Percentiles rank a stretch among this genome's conserved stretches.
phyloP scores from a whole-genome alignment of 2,797 vertebrate genomes.

The Xiphophorus birchmanni region DNA sequence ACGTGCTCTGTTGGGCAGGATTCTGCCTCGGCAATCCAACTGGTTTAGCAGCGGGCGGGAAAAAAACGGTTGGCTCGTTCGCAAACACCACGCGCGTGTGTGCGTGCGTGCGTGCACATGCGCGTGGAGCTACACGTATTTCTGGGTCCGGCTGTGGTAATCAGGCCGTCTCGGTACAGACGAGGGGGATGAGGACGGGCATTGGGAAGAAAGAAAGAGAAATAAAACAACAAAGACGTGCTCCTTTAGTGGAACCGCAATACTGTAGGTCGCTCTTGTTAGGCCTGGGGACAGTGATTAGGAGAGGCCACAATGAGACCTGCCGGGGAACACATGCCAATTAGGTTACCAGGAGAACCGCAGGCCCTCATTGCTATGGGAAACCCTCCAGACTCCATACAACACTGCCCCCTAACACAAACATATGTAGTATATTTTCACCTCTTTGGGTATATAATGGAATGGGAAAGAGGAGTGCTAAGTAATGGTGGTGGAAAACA shows the following conservation, averaged over 20 bases:
- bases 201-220: conserved; percentile 73
- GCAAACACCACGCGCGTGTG: conserved; percentile 34
- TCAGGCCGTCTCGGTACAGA: conserved; percentile 73
- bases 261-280: conserved; percentile 84
- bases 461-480: conserved; percentile 38
- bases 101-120: background rate
- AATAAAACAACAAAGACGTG: conserved; percentile 78
- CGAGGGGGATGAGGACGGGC: conserved; percentile 66
- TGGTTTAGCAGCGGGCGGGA: conserved; percentile 60
- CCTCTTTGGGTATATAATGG: conserved; percentile 67
- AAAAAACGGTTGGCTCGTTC: conserved; percentile 35
- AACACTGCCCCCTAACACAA: conserved; percentile 31
- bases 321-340: conserved; percentile 98
- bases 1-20: conserved; percentile 83
- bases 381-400: conserved; percentile 78
- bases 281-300: conserved; percentile 94
- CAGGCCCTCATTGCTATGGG: conserved; percentile 95
- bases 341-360: conserved; percentile 93
- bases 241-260: conserved; percentile 74
- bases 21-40: conserved; percentile 87
- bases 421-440: conserved; percentile 32
- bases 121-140: conserved; percentile 31
- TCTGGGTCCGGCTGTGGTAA: conserved; percentile 68
- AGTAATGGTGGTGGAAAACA: conserved; percentile 22
- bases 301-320: conserved; percentile 96